Conservation (phyloP, 2,113 vertebrate genomes). For the Malurus alboscapulatus region DNA sequence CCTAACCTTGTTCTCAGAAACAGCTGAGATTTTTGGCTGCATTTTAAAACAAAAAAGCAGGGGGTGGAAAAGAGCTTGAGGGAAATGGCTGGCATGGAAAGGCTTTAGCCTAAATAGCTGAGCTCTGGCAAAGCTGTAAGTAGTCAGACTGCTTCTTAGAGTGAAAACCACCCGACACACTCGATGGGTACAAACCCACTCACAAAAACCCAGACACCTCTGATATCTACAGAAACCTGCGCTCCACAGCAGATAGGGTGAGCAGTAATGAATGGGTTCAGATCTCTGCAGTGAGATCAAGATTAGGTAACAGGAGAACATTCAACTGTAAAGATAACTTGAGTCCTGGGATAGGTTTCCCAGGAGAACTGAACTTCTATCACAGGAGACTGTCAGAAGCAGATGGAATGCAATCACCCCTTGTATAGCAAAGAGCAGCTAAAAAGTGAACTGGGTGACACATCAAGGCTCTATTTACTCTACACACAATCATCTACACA, state of each 20-base stretch:
- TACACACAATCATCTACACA: background rate
- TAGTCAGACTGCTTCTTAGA: slow-evolving; percentile 41
- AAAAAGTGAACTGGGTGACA: background rate
- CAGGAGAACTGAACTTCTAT: background rate
- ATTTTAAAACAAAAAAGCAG: slow-evolving; percentile 46
- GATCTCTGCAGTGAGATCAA: background rate
- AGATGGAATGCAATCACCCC: background rate
- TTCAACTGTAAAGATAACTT: background rate
- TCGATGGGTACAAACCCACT: background rate
- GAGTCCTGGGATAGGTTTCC: slow-evolving; percentile 1
- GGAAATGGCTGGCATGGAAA: slow-evolving; percentile 39
- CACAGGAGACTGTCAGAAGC: background rate
- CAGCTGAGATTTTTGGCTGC: slow-evolving; percentile 63
- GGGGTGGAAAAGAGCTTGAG: slow-evolving; percentile 54
- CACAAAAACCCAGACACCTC: background rate
- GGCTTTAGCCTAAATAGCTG: slow-evolving; percentile 42
- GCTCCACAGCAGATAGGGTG: background rate
- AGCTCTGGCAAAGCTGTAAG: slow-evolving; percentile 43
- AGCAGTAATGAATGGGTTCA: slow-evolving; percentile 25
- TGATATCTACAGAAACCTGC: background rate
- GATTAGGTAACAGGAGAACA: slow-evolving; percentile 2
- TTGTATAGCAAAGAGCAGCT: background rate
- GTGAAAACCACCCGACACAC: slow-evolving; percentile 8
- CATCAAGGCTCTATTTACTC: background rate
- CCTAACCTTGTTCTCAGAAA: background rate